Base-by-base conservation (phyloP, 2,113 vertebrate species). In the Austrofundulus limnaeus region DNA sequence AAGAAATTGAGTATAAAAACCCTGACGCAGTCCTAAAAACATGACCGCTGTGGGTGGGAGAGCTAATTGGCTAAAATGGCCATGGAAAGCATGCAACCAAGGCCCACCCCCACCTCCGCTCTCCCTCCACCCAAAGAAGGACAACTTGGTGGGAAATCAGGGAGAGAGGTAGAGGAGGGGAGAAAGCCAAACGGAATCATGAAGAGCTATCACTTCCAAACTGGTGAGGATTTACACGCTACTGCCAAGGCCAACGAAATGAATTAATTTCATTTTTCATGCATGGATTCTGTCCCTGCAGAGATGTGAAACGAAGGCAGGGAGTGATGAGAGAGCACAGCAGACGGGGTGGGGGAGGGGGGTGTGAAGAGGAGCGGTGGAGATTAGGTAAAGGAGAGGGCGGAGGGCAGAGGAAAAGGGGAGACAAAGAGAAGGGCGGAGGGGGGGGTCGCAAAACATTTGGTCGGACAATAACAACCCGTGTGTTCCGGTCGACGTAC, bases 201-300 rank as follows among this genome's bases (percentile, higher is more conserved):
- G 61, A 68, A 81, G 75, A 58, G 77, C 81, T 84, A 87, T 90
- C 80, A 63, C 77, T 87, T 86, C 67, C 83, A 85, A 88, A 88
- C 85, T 83, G 77, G 78, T 76, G 80, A 87, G 87, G 81, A 87
- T 88, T 88, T 90, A 87, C 75, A 86, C 59, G 42, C 50, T 72
- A 66, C 66, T 79, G 82, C 77, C 81, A 78, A 81, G 72, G 78
- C 85, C 81, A 83, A 82, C 70, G 66, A 80, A 82, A 79, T 85
- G 74, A 88, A 88, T 82, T 87, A 78, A 86, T 89, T 88, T 89
- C 67, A 85, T 88, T 89, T 85, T 83, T 83, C 78, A 89, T 89
- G 87, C 86, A 86, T 86, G 84, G 68, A 70, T 82, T 87, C 81
- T 76, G 86, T 87, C 79, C 83, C 81, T 66, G 64, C 68, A 49